These are phyloP conservation scores for Epizoanthus fatuus DNA, from an alignment of 92 coral and sea anemone genomes.

Conservation along the genomic window DNA sequence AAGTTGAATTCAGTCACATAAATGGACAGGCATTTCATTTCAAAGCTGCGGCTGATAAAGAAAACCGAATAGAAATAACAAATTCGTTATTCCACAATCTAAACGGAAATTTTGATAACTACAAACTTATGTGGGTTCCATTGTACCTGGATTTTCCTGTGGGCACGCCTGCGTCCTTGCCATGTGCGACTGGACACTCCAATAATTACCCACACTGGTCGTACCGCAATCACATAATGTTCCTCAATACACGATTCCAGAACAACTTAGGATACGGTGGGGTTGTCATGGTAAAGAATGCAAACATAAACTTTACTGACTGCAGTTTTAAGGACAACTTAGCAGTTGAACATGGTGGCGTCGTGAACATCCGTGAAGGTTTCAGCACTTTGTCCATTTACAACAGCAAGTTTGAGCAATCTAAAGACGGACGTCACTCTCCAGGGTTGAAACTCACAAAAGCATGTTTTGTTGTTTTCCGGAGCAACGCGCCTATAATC, in stretches of 20 bases:
- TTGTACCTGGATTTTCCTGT: not conserved
- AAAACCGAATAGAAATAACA: not conserved
- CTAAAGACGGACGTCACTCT: not conserved
- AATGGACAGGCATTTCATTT: not conserved
- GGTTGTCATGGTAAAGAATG: constrained; percentile 33
- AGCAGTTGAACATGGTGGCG: constrained; percentile 33
- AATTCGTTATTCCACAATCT: not conserved
- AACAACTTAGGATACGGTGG: constrained; percentile 47
- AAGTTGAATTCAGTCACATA: not conserved
- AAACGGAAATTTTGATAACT: not conserved
- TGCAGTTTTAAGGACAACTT: constrained; percentile 56
- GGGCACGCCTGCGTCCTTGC: not conserved
- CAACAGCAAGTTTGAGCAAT: constrained; percentile 43
- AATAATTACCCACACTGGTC: too few relatives aligned
- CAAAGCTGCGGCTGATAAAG: not conserved
- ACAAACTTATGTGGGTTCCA: not conserved
- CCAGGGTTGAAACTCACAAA: not conserved
- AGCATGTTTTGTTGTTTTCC: constrained; percentile 50
- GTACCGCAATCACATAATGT: too few relatives aligned
- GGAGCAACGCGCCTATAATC: constrained; percentile 46
- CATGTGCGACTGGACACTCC: too few relatives aligned
- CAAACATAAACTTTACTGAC: constrained; percentile 26
- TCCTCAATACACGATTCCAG: too few relatives aligned
- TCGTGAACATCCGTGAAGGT: constrained; percentile 36
- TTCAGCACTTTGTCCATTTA: constrained; percentile 45